These are phyloP conservation scores for Dendrocopos noguchii DNA, from an alignment of 2,113 vertebrate genomes.

Conservation along the genomic window DNA sequence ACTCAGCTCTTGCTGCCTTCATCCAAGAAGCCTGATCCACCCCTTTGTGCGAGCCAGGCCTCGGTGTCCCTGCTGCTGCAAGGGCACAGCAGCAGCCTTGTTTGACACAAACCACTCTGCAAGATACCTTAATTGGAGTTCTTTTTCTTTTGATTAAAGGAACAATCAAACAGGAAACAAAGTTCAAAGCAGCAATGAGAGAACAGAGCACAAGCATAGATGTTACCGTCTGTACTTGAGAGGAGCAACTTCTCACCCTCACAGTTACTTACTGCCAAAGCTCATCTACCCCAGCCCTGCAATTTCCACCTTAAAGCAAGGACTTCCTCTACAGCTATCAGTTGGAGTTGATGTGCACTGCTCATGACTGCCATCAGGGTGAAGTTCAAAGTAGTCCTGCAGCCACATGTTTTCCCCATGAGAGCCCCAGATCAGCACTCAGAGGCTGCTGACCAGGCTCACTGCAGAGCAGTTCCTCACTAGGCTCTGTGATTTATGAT, in stretches of 20 bases:
- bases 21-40: not conserved
- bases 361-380: not conserved
- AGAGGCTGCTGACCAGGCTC: not conserved
- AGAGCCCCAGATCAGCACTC: accelerated
- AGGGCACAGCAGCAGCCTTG: not conserved
- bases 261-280: not conserved
- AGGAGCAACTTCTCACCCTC: accelerated
- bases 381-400: not conserved
- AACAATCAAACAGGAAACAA: not conserved
- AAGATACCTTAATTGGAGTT: not conserved
- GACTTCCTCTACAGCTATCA: not conserved
- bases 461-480: not conserved
- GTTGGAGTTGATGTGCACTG: not conserved
- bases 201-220: accelerated
- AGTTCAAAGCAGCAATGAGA: not conserved
- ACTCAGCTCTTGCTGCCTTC: accelerated
- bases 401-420: accelerated
- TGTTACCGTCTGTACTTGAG: accelerated
- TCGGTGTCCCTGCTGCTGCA: not conserved
- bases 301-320: accelerated
- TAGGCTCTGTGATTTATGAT: accelerated
- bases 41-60: not conserved
- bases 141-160: not conserved
- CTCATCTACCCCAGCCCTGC: not conserved
- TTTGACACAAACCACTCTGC: not conserved